Evolutionary conservation across 2,113 vertebrate genomes (phyloP).

Genomic region (Trogon melanurus): DNA sequence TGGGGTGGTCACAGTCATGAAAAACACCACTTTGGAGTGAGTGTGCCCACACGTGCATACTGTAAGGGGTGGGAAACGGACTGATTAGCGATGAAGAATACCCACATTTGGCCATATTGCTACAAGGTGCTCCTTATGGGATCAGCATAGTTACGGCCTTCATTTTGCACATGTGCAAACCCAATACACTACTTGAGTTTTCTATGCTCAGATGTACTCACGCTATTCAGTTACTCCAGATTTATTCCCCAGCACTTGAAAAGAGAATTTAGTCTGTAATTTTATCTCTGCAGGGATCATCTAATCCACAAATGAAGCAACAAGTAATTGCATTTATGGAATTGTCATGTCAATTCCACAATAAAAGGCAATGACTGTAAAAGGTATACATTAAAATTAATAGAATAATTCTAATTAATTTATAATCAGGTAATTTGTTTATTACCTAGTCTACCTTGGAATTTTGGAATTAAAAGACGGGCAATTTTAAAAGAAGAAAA

Average conservation of each 20-base stretch:
- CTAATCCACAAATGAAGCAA: slow-evolving; percentile 14
- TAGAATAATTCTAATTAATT: neutral
- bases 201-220: neutral
- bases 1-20: neutral
- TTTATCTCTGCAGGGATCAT: neutral
- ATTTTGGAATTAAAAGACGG: neutral
- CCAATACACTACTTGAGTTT: neutral
- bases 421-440: neutral
- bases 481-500: slow-evolving; percentile 6
- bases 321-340: neutral
- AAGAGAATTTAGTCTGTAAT: neutral
- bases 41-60: neutral
- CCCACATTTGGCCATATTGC: neutral
- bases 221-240: neutral
- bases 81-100: neutral
- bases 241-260: neutral
- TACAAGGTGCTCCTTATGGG: neutral
- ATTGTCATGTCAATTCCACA: neutral
- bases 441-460: neutral
- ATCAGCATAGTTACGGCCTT: neutral
- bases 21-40: neutral
- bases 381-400: neutral
- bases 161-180: neutral
- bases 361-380: neutral
- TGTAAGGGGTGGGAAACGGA: neutral